Percentiles rank a stretch among this genome's conserved stretches.
These are phyloP conservation scores for Elanus axillaris DNA, from an alignment of 2,113 vertebrate species.

Conservation along the genomic window DNA sequence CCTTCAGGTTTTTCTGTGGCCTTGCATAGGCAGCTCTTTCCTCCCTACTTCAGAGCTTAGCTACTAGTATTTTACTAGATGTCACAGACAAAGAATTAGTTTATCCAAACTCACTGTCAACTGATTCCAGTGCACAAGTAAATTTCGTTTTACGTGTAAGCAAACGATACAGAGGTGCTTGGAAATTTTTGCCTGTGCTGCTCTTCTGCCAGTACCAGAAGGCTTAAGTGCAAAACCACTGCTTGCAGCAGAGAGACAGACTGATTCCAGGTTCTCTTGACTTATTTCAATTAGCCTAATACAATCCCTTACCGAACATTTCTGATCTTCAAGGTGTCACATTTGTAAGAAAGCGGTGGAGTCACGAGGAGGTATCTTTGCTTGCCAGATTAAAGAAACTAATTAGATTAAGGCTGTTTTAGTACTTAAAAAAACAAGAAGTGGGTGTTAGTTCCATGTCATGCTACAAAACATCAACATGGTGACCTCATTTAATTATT, in stretches of 20 bases:
- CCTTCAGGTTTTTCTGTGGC: not conserved
- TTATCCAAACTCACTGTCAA: not conserved
- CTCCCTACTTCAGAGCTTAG: not conserved
- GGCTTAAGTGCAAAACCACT: not conserved
- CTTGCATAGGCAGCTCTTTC: not conserved
- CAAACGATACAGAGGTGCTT: not conserved
- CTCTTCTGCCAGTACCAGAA: not conserved
- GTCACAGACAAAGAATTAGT: accelerated
- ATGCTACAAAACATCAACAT: slow-evolving; percentile 36
- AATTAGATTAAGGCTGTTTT: slow-evolving; percentile 72
- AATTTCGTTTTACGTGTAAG: not conserved
- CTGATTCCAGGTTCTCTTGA: not conserved
- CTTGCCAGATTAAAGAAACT: slow-evolving; percentile 67
- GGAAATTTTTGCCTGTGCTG: not conserved
- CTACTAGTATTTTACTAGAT: not conserved
- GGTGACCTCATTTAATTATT: slow-evolving; percentile 67
- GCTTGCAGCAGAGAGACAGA: not conserved
- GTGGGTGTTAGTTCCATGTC: slow-evolving; percentile 58
- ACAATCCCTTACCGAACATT: not conserved
- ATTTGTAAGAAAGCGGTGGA: slow-evolving; percentile 10
- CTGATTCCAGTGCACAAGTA: not conserved
- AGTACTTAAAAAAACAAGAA: slow-evolving; percentile 64
- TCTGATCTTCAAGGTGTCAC: slow-evolving; percentile 68
- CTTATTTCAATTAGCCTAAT: slow-evolving; percentile 24
- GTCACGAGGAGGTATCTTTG: slow-evolving; percentile 53